Conservation (phyloP, 2,888 invertebrate genomes). For the Heteromurus nitidus region DNA sequence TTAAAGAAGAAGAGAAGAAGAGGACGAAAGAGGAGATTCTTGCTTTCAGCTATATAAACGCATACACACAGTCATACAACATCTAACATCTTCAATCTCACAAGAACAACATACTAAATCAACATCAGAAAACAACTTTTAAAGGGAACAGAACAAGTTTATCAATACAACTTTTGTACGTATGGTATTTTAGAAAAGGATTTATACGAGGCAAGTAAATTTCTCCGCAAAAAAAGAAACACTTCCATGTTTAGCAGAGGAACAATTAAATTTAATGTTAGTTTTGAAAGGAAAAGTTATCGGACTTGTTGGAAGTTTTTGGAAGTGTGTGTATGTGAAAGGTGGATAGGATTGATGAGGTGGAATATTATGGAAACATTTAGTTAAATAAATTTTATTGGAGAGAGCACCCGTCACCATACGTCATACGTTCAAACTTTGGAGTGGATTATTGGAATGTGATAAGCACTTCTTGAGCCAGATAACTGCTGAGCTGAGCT, state of each 20-base stretch:
- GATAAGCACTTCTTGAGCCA: too few relatives aligned
- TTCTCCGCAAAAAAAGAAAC: neutral
- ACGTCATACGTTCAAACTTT: too few relatives aligned
- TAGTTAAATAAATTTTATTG: too few relatives aligned
- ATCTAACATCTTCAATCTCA: neutral
- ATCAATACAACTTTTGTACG: neutral
- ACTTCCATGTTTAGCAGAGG: neutral
- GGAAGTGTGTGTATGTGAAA: neutral
- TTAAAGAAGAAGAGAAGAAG: too few relatives aligned
- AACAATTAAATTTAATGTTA: neutral
- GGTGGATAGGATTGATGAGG: too few relatives aligned
- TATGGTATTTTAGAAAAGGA: neutral
- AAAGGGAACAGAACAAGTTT: constrained; percentile 32
- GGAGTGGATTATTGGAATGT: too few relatives aligned
- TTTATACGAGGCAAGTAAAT: neutral
- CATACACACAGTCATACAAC: neutral
- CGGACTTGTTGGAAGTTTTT: neutral
- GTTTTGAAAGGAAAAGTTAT: neutral
- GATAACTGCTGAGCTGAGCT: too few relatives aligned
- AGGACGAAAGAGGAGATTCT: neutral
- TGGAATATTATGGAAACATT: too few relatives aligned
- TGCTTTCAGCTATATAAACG: neutral
- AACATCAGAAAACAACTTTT: constrained; percentile 13
- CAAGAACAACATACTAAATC: constrained; percentile 20
- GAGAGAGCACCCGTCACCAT: too few relatives aligned